phyloP scores from a whole-genome alignment of 2,888 invertebrate species.

The Glyphotaelius pellucidus region DNA sequence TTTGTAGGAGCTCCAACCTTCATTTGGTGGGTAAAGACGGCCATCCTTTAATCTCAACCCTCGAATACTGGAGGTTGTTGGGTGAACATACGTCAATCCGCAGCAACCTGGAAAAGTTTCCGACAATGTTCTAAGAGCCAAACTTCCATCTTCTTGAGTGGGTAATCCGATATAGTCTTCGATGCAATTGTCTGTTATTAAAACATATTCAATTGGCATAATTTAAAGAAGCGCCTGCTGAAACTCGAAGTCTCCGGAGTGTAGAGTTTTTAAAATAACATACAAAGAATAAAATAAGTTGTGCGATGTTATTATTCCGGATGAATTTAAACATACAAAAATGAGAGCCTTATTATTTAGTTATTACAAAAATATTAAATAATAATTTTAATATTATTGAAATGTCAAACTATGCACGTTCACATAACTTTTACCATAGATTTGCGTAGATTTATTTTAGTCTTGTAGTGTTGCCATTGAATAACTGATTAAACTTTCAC shows the following conservation, averaged over 20 bases:
- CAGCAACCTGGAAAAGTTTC: background rate
- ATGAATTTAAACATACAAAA: background rate
- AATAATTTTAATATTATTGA: slow-evolving; percentile 2
- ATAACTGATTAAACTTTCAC: background rate
- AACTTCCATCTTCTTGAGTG: slow-evolving; percentile 2
- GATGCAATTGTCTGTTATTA: slow-evolving; percentile 2
- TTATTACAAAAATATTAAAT: background rate
- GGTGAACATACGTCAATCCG: background rate
- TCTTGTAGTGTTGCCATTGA: background rate
- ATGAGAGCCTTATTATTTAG: background rate
- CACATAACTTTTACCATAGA: slow-evolving; percentile 2
- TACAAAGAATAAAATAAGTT: background rate
- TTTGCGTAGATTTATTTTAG: background rate
- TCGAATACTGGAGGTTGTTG: background rate
- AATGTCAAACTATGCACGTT: background rate
- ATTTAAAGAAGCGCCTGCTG: background rate
- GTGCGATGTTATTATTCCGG: background rate
- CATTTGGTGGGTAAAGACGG: background rate
- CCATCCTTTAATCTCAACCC: background rate
- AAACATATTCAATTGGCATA: background rate
- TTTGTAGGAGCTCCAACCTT: slow-evolving; percentile 2
- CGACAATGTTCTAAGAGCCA: background rate
- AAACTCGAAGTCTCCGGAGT: background rate
- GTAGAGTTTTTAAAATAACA: background rate
- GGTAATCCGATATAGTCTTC: background rate